Base-by-base conservation (phyloP, 2,888 invertebrate species). In the Drosophila lutescens region DNA sequence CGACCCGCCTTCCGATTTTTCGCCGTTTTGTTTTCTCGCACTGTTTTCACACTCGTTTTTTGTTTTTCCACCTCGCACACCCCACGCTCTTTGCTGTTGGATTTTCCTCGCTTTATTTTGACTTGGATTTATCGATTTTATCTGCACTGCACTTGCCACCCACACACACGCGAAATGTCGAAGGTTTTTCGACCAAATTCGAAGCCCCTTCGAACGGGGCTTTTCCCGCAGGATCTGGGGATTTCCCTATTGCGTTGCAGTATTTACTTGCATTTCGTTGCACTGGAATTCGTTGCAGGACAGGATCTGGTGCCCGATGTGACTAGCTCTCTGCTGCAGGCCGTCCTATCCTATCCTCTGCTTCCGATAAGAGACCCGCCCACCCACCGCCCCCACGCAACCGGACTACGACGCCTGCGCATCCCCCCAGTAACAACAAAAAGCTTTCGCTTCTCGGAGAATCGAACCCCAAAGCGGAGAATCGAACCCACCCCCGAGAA, bases 111-210 rank as follows among this genome's bases (percentile, higher is more conserved):
- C 73, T 77, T 86, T 88, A 83, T 78, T 85, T 85, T 86, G 81
- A 68, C 81, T 86, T 84, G 89, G 85, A 86, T 87, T 88, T 85
- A 85, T 85, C 89, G 85, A 85, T 85, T 85, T 85, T 85, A 81
- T 87, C 71, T 75, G 83, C 73, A 76, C 85, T 85, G 88, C 83
- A 87, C 78, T 85, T 89, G 74, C 86, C 78, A 73, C 80, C 63
- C 68, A 68, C 32, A 71, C 71, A 53, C 30, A 30, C 49, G n/a
- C 36, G 13, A 44, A 30, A 26, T n/a, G 5, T 23, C 10, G 38
- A 15, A 44, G 57, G 38, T 38, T 53, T 41, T 41, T 47, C 61
- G 26, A 63, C 40, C 53, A 12, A 20, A 23, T 20, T 12, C 43
- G 7, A 4, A 54, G 23, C 36, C n/a, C 58, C 47, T 32, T 47